Conservation (phyloP, 2,888 invertebrate genomes). For the Ectemnius lituratus region DNA sequence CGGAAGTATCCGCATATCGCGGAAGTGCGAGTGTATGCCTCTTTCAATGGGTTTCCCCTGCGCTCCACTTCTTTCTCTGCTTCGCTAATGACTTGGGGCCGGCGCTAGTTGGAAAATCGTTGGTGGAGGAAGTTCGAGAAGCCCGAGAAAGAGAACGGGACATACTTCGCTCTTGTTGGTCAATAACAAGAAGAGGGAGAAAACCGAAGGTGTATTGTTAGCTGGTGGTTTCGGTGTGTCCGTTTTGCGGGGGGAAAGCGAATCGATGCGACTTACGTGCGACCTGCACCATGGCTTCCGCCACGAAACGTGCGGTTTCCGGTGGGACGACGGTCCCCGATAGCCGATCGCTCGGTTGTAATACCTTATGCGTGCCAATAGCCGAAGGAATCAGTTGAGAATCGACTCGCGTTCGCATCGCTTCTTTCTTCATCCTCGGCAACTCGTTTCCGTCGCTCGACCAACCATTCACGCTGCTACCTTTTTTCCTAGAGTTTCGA, state of each 20-base stretch:
- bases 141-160: too few relatives aligned
- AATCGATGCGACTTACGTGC: slow-evolving; percentile 44
- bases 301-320: slow-evolving; percentile 73
- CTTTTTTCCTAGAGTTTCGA: neutral
- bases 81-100: too few relatives aligned
- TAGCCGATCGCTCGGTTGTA: slow-evolving; percentile 20
- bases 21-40: too few relatives aligned
- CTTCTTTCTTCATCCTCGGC: slow-evolving; percentile 25
- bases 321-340: slow-evolving; percentile 61
- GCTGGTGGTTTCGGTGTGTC: slow-evolving; percentile 62
- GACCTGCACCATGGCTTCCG: slow-evolving; percentile 65
- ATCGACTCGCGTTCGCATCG: slow-evolving; percentile 47
- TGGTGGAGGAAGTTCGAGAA: too few relatives aligned
- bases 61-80: too few relatives aligned
- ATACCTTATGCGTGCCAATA: slow-evolving; percentile 54
- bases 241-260: slow-evolving; percentile 63
- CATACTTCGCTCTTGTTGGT: too few relatives aligned
- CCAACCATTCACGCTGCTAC: neutral
- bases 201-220: slow-evolving; percentile 17
- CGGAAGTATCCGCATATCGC: too few relatives aligned
- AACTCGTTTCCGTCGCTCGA: neutral
- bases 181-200: too few relatives aligned
- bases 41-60: too few relatives aligned
- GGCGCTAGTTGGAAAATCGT: too few relatives aligned
- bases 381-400: slow-evolving; percentile 47